These are phyloP conservation scores for Morpho deidamia DNA, from an alignment of 2,888 invertebrate species.

Conservation along the genomic window DNA sequence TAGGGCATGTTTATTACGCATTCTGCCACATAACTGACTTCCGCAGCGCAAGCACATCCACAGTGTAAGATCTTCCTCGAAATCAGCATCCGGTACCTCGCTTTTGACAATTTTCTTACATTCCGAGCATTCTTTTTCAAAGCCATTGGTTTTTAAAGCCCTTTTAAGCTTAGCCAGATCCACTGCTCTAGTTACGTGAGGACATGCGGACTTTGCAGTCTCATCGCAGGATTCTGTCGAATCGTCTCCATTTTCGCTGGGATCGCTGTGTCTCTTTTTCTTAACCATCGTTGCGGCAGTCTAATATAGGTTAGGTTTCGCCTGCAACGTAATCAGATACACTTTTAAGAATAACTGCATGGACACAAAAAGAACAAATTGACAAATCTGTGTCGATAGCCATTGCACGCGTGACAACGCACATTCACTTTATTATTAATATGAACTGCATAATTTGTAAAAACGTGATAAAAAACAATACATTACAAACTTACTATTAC, in stretches of 20 bases:
- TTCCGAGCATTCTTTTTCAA: slow-evolving; percentile 76
- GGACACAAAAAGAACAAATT: slow-evolving; percentile 73
- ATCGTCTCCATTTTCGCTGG: slow-evolving; percentile 79
- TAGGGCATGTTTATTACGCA: slow-evolving; percentile 83
- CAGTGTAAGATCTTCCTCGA: slow-evolving; percentile 72
- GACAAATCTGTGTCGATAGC: slow-evolving; percentile 75
- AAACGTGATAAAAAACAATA: slow-evolving; percentile 20
- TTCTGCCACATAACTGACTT: slow-evolving; percentile 84
- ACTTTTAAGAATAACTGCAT: slow-evolving; percentile 71
- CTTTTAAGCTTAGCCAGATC: slow-evolving; percentile 80
- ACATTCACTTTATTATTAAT: slow-evolving; percentile 47
- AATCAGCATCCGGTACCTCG: slow-evolving; percentile 63
- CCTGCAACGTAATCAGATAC: slow-evolving; percentile 75
- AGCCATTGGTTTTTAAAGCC: slow-evolving; percentile 70
- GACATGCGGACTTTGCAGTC: slow-evolving; percentile 80
- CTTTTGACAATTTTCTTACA: slow-evolving; percentile 73
- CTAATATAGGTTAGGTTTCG: slow-evolving; percentile 44
- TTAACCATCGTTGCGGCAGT: slow-evolving; percentile 80
- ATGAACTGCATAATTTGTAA: slow-evolving; percentile 32
- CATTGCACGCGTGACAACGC: slow-evolving; percentile 77
- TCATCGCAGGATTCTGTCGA: slow-evolving; percentile 87
- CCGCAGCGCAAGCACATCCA: slow-evolving; percentile 93
- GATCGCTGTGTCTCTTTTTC: slow-evolving; percentile 85
- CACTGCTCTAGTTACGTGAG: slow-evolving; percentile 84
- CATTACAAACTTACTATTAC: slow-evolving; percentile 58